Evolutionary conservation across 1,140 invertebrate species (phyloP), one percentile per base, ranked within the genome.

Genomic region (Piezodorus guildinii): DNA sequence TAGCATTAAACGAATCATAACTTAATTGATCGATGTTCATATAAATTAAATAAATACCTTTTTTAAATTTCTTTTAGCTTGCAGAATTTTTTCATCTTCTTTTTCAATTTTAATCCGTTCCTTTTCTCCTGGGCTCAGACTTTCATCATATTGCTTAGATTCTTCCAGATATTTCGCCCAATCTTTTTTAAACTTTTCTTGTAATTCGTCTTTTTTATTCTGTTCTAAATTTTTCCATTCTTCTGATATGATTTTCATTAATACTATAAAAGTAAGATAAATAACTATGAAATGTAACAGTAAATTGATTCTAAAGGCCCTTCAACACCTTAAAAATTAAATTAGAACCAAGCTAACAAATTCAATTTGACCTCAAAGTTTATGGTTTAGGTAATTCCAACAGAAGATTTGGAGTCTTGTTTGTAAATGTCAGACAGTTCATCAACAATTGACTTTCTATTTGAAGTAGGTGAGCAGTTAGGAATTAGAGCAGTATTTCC

Each of bases 1-100:
- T n/a, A n/a, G n/a, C n/a, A n/a, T n/a, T n/a, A n/a, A n/a, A n/a
- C n/a, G n/a, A n/a, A n/a, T n/a, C n/a, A n/a, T n/a, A n/a, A n/a
- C n/a, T n/a, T n/a, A n/a, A n/a, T n/a, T n/a, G n/a, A n/a, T n/a
- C n/a, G n/a, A n/a, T n/a, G 34, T 39, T 39, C 2, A 49, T 17
- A 49, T 19, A 19, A 49, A 49, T 49, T 6, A 46, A 62, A 34
- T 0, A 52, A 27, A 16, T 16, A 62, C 62, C 39, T 52, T 34
- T 43, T 62, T 62, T 16, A 62, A n/a, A 14, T 19, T n/a, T 43
- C n/a, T 62, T 27, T 52, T 62, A 17, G 51, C 45, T 23, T 62
- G 51, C 17, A 49, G n/a, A 3, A 14, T 34, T 6, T 21, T n/a
- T 12, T 16, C 23, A 1, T 51, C 25, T 39, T 62, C 27, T 16